These are phyloP conservation scores for Mormyrops boulengeri DNA, from an alignment of 2,797 vertebrate genomes.

Conservation along the genomic window DNA sequence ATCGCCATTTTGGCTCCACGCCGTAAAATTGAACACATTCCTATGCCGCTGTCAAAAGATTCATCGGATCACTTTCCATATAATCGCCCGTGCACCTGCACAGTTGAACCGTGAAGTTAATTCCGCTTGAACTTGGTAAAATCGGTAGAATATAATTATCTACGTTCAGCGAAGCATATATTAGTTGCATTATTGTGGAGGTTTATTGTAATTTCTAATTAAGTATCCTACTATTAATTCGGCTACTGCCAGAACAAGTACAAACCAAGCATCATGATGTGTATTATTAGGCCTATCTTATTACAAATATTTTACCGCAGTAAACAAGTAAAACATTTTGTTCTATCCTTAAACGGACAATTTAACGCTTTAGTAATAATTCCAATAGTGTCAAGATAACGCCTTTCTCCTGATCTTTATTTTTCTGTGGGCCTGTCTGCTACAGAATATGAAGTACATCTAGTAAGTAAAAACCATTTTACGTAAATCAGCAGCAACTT, in stretches of 20 bases:
- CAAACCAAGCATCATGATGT: neutral
- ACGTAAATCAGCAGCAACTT: neutral
- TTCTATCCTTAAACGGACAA: neutral
- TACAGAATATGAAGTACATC: neutral
- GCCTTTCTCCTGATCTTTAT: neutral
- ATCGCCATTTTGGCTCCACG: constrained; percentile 60
- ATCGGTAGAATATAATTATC: neutral
- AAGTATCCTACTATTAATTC: neutral
- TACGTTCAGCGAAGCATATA: neutral
- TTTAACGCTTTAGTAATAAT: neutral
- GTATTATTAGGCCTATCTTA: neutral
- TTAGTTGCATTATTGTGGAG: neutral
- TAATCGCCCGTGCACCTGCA: neutral
- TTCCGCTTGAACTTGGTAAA: neutral
- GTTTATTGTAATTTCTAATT: neutral
- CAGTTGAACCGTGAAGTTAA: neutral
- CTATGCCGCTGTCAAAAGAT: constrained; percentile 7
- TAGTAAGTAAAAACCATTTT: neutral
- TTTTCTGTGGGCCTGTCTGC: neutral
- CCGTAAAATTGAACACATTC: neutral
- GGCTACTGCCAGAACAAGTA: neutral
- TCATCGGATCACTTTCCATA: constrained; percentile 2
- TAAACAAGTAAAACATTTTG: neutral
- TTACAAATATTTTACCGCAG: neutral
- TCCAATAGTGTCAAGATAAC: neutral